Evolutionary conservation across 2,888 invertebrate genomes (phyloP), one percentile per base, ranked within the genome.

Genomic region (Drosophila merina): DNA sequence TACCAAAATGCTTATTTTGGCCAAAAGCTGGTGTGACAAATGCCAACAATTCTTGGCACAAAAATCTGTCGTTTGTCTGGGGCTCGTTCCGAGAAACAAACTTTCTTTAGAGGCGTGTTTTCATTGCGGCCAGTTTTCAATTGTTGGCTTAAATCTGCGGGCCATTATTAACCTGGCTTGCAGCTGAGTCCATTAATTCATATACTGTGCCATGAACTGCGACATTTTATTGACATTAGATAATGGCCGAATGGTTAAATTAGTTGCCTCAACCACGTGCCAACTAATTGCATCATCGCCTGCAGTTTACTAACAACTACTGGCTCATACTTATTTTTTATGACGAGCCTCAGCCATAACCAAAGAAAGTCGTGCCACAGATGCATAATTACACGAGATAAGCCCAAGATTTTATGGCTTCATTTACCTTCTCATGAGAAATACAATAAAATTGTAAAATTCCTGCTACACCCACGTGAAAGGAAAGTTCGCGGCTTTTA

Each of bases 91-190:
- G 44, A 14, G 44, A 28, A 33, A 45, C 31, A 40, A 77, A 86
- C 84, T 82, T 82, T 82, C 86, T 84, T 76, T 86, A 75, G 63
- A 72, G 75, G 75, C 72, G 75, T 71, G 67, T 67, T 72, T 63
- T 56, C 50, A 69, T 57, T 73, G 14, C 10, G 42, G 54, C 49
- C 31, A 57, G 44, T 56, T 57, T 57, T 48, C 68, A 52, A 68
- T 55, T 69, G 66, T 49, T 51, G 55, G 55, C 49, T 31, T 30
- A 44, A 25, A 48, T 42, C 33, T 48, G 12, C 33, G 28, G 14
- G 54, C 60, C 68, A 36, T 78, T 73, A 75, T 83, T 77, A 67
- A 45, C 33, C 47, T 45, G 36, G 49, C 58, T 79, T 52, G 55
- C 47, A 66, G 45, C 42, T 47, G 45, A 44, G 48, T 47, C 60